phyloP scores from a whole-genome alignment of 1,140 invertebrate genomes.

The Drosophila cardini region DNA sequence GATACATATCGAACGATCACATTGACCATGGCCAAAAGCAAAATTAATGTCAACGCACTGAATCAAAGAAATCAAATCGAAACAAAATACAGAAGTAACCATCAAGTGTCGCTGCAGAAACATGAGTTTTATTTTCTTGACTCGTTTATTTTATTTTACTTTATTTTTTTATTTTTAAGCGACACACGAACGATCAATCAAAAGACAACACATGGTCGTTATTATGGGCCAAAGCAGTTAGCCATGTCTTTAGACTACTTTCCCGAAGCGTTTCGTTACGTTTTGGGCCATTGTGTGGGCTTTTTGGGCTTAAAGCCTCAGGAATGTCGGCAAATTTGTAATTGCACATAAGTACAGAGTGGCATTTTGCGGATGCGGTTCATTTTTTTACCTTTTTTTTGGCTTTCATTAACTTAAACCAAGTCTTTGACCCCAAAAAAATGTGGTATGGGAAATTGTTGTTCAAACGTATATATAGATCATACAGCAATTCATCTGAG shows the following conservation, averaged over 20 bases:
- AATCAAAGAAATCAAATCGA: slow-evolving; percentile 35
- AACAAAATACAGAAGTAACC: slow-evolving; percentile 32
- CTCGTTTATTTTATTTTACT: slow-evolving; percentile 19
- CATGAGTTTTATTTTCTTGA: slow-evolving; percentile 28
- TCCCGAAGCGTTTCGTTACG: slow-evolving; percentile 32
- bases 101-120: slow-evolving; percentile 37
- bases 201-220: slow-evolving; percentile 39
- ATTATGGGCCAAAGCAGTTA: slow-evolving; percentile 38
- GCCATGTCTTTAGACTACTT: slow-evolving; percentile 62
- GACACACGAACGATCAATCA: slow-evolving; percentile 75
- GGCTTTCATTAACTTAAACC: not conserved
- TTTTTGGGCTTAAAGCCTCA: slow-evolving; percentile 22
- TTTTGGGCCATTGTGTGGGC: slow-evolving; percentile 31
- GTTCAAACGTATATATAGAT: slow-evolving; percentile 63
- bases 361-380: slow-evolving; percentile 53
- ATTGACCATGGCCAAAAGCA: slow-evolving; percentile 49
- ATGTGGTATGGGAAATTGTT: not conserved
- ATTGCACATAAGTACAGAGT: slow-evolving; percentile 52
- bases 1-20: slow-evolving; percentile 47
- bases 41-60: slow-evolving; percentile 54
- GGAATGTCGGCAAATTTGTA: slow-evolving; percentile 60
- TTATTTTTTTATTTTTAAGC: slow-evolving; percentile 43
- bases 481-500: slow-evolving; percentile 46
- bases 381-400: slow-evolving; percentile 48
- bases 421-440: slow-evolving; percentile 57